Conservation (phyloP, 2,113 vertebrate species). For the Osmerus eperlanus region DNA sequence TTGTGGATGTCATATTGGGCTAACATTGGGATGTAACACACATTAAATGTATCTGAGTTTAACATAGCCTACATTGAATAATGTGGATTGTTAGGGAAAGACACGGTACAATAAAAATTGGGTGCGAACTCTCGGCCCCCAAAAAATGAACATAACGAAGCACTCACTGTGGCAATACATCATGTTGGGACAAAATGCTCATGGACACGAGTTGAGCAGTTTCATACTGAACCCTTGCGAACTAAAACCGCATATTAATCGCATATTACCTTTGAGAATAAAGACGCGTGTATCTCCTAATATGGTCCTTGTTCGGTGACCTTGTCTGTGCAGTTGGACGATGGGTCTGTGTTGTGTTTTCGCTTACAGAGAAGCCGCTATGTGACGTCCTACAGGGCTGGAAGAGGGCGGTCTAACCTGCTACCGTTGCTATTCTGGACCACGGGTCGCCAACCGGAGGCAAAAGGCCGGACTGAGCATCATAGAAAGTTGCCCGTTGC, state of each 20-base stretch:
- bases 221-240: background rate
- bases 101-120: no score
- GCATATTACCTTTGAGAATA: conserved; percentile 52
- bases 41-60: background rate
- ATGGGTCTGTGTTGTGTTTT: conserved; percentile 52
- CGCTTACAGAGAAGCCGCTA: conserved; percentile 43
- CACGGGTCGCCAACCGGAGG: background rate
- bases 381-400: conserved; percentile 33
- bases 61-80: no score
- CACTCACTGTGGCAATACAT: background rate
- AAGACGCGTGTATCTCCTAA: conserved; percentile 1
- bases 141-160: background rate
- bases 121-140: background rate
- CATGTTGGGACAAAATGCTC: background rate
- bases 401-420: conserved; percentile 48
- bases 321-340: conserved; percentile 51
- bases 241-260: background rate
- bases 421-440: conserved; percentile 21
- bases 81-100: no score
- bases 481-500: background rate
- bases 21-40: background rate
- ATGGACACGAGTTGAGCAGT: background rate
- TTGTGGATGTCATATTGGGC: background rate
- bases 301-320: conserved; percentile 49
- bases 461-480: conserved; percentile 1